Conservation (phyloP, 2,888 invertebrate genomes). For the Ochropacha duplaris region DNA sequence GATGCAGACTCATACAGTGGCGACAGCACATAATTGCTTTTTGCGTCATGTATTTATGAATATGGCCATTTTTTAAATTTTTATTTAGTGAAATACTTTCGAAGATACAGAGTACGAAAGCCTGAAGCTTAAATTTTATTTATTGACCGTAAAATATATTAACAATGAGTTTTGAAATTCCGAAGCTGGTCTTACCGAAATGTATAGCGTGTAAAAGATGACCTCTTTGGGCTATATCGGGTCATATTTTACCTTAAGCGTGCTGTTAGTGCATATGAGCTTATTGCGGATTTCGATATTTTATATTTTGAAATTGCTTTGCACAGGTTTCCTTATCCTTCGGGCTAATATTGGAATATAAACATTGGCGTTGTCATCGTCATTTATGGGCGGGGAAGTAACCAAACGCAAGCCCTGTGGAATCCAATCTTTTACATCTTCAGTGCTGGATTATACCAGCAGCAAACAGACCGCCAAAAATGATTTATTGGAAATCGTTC, state of each 20-base stretch:
- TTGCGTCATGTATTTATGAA: conserved; percentile 43
- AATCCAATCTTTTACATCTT: too few relatives aligned
- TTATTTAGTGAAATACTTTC: conserved; percentile 5
- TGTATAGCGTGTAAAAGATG: not conserved
- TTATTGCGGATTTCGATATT: not conserved
- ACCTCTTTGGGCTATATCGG: not conserved
- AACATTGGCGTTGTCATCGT: too few relatives aligned
- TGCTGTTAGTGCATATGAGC: not conserved
- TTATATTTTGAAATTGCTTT: too few relatives aligned
- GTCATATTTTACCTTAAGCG: not conserved
- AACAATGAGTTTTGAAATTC: not conserved
- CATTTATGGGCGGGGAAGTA: too few relatives aligned
- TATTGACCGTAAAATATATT: not conserved
- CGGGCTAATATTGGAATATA: too few relatives aligned
- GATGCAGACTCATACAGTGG: conserved; percentile 48
- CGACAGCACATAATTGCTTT: conserved; percentile 62
- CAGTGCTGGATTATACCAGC: too few relatives aligned
- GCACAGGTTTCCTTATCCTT: too few relatives aligned
- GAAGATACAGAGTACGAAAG: not conserved
- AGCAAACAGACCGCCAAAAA: too few relatives aligned
- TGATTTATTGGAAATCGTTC: too few relatives aligned
- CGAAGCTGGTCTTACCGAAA: too few relatives aligned
- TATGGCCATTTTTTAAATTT: conserved; percentile 25
- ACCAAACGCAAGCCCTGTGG: too few relatives aligned
- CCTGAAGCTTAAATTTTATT: not conserved